Percentiles rank a stretch among this genome's conserved stretches.
These are phyloP conservation scores for Gymnodraco acuticeps DNA, from an alignment of 2,797 vertebrate genomes.

Conservation along the genomic window DNA sequence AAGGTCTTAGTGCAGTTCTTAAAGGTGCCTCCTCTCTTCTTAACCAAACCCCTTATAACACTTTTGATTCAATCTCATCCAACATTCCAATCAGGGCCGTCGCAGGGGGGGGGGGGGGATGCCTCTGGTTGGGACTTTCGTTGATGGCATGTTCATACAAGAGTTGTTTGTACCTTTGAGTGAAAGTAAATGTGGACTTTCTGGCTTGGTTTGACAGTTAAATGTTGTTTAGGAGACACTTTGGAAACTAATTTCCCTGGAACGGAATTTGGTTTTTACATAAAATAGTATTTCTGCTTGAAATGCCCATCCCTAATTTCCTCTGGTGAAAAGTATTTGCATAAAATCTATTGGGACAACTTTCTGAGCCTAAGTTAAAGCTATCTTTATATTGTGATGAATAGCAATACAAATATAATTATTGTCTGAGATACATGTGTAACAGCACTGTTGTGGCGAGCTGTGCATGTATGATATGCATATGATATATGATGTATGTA, in stretches of 20 bases:
- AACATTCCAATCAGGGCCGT: not conserved
- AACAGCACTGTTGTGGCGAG: too few species aligned
- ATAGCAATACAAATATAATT: too few species aligned
- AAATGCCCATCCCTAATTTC: not conserved
- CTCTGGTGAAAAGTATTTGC: too few species aligned
- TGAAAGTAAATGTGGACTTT: conserved; percentile 19
- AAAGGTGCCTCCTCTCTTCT: conserved; percentile 18
- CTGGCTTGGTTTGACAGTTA: not conserved
- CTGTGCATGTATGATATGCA: too few species aligned
- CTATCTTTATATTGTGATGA: too few species aligned
- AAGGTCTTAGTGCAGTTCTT: conserved; percentile 28
- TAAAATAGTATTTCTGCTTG: not conserved
- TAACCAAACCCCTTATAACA: not conserved
- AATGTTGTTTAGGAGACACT: not conserved
- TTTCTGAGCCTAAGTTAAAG: conserved; percentile 34
- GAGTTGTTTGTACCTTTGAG: conserved; percentile 15
- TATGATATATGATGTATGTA: too few species aligned
- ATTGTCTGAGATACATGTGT: too few species aligned
- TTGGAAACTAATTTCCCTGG: not conserved
- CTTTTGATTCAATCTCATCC: conserved; percentile 23
- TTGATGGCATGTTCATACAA: conserved; percentile 10
- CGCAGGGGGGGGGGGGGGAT: too few species aligned
- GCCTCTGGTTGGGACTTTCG: not conserved
- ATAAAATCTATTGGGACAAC: conserved; percentile 35
- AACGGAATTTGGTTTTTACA: too few species aligned